Conservation (phyloP, 2,888 invertebrate species). For the Xestobium rufovillosum region DNA sequence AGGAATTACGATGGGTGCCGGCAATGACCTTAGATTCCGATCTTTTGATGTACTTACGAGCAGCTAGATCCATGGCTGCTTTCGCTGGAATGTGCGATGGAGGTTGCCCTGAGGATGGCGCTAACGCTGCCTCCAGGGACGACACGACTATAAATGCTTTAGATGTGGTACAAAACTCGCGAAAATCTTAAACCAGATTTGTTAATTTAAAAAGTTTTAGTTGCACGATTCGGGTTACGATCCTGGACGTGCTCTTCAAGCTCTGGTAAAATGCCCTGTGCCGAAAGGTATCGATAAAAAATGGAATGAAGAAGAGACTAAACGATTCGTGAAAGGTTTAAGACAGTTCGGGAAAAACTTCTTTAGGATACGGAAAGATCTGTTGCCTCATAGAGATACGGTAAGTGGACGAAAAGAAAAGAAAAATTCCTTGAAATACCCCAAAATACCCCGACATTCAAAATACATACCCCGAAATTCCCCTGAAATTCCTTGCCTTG, state of each 20-base stretch:
- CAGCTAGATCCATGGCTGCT: constrained; percentile 96
- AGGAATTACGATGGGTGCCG: constrained; percentile 92
- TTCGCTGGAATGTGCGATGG: constrained; percentile 98
- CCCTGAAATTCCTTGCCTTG: too few species aligned
- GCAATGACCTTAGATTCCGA: constrained; percentile 89
- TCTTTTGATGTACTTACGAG: constrained; percentile 94
- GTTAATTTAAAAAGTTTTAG: constrained; percentile 42
- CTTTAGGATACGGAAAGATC: constrained; percentile 92
- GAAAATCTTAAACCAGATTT: not conserved
- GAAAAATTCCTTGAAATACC: too few species aligned
- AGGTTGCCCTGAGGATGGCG: constrained; percentile 94
- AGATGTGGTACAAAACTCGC: constrained; percentile 62
- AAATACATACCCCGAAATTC: too few species aligned
- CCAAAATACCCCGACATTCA: too few species aligned
- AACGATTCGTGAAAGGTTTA: constrained; percentile 96
- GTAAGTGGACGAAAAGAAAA: too few species aligned
- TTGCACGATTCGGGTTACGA: constrained; percentile 95
- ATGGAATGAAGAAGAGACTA: constrained; percentile 97
- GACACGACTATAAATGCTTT: constrained; percentile 96
- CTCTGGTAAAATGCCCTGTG: constrained; percentile 93
- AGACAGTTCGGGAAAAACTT: constrained; percentile 99
- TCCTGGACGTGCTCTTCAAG: constrained; percentile 91
- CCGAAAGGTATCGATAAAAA: constrained; percentile 96
- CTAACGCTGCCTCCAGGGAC: constrained; percentile 92
- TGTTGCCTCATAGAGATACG: constrained; percentile 94